A percentile compares a stretch with the other conserved stretches of the same genome.
phyloP scores from a whole-genome alignment of 1,140 invertebrate species.

The Tenebrio molitor region DNA sequence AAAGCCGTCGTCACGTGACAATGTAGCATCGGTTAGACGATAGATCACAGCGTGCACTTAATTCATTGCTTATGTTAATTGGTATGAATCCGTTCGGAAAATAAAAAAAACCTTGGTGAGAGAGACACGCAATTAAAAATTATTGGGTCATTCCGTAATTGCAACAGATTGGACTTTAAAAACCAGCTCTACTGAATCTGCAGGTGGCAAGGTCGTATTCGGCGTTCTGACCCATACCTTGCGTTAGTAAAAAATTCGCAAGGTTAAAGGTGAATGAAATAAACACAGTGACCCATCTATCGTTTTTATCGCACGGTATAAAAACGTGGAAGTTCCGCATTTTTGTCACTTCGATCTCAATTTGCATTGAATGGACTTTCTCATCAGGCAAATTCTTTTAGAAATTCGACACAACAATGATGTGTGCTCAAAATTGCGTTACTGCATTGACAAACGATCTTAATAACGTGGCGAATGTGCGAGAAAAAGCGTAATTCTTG shows the following conservation, averaged over 20 bases:
- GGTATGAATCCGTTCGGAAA: neutral
- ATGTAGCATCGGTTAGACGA: too few relatives aligned
- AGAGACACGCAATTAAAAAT: neutral
- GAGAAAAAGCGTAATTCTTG: neutral
- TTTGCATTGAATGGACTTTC: too few relatives aligned
- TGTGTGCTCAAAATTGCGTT: neutral
- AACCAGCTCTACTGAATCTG: too few relatives aligned
- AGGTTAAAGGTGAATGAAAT: neutral
- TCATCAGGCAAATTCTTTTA: too few relatives aligned
- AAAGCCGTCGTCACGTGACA: too few relatives aligned
- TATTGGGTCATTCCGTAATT: neutral
- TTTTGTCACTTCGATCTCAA: too few relatives aligned
- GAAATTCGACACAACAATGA: neutral
- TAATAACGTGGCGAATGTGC: constrained; percentile 4
- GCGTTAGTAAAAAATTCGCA: neutral
- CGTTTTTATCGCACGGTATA: neutral
- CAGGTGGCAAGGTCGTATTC: too few relatives aligned
- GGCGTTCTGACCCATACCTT: too few relatives aligned
- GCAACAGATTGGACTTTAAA: too few relatives aligned
- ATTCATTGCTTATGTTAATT: constrained; percentile 18
- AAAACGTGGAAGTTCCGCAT: neutral
- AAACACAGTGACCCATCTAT: neutral
- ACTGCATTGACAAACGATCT: neutral
- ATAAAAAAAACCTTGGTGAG: neutral
- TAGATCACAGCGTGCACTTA: neutral